A percentile compares a stretch with the other conserved stretches of the same genome.
These are phyloP conservation scores for Phalacrocorax carbo DNA, from an alignment of 2,113 vertebrate genomes.

Conservation along the genomic window DNA sequence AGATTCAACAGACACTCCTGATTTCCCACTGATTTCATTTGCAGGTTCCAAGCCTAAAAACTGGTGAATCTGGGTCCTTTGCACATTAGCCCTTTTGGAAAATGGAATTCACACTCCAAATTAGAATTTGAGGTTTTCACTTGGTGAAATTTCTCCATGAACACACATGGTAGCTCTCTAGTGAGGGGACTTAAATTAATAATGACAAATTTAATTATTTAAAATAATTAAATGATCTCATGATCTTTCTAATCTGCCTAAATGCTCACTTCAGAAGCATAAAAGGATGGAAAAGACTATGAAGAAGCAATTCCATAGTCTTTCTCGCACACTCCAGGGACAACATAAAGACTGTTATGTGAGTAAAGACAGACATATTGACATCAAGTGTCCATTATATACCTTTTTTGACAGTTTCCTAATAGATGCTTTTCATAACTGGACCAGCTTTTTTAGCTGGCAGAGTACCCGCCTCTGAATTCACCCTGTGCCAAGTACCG, in stretches of 20 bases:
- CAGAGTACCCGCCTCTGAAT: neutral
- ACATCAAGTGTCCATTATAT: neutral
- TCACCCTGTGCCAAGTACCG: neutral
- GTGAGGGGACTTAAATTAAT: neutral
- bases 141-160: neutral
- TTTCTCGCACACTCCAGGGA: too few species aligned
- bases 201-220: too few species aligned
- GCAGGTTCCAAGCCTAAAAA: neutral
- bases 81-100: neutral
- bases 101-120: neutral
- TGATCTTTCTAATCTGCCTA: neutral
- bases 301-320: neutral
- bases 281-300: neutral
- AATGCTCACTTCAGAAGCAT: neutral
- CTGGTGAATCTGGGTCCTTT: neutral
- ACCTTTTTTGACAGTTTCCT: neutral
- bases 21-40: neutral
- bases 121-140: neutral
- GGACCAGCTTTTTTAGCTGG: neutral
- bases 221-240: neutral
- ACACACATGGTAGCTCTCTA: neutral
- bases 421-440: neutral
- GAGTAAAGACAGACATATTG: neutral
- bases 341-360: fast-evolving
- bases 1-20: neutral